These are phyloP conservation scores for Dasysyrphus albostriatus DNA, from an alignment of 2,888 invertebrate genomes.

Conservation along the genomic window DNA sequence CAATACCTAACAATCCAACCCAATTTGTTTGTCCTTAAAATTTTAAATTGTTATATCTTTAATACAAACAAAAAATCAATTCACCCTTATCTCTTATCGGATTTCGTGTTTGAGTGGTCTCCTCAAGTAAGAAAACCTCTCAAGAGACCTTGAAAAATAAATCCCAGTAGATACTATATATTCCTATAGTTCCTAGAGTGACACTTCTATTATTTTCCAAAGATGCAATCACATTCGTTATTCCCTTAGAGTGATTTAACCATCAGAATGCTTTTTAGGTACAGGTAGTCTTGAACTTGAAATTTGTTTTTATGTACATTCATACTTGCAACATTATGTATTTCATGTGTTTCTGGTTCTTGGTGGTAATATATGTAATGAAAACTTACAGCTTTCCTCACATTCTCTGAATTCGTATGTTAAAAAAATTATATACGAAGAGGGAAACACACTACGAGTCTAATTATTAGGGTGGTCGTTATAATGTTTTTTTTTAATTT, in stretches of 20 bases:
- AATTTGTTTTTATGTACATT: no score
- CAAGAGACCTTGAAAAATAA: constrained; percentile 20
- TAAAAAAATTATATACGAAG: no score
- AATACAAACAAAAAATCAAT: not conserved
- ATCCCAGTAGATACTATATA: not conserved
- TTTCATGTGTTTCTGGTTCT: not conserved
- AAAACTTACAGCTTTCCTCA: no score
- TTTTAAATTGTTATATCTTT: not conserved
- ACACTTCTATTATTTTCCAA: constrained; percentile 20
- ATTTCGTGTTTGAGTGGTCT: not conserved
- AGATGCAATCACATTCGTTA: constrained; percentile 25
- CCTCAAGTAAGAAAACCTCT: not conserved
- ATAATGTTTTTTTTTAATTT: no score
- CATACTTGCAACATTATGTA: not conserved
- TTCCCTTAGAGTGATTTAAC: not conserved
- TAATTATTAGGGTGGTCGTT: no score
- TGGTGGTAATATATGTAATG: no score
- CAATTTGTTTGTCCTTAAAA: not conserved
- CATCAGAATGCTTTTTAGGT: not conserved
- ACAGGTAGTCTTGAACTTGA: constrained; percentile 13
- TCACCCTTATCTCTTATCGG: not conserved
- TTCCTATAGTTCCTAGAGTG: not conserved
- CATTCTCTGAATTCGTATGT: no score
- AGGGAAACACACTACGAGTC: no score
- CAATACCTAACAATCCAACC: not conserved